Percentiles rank a stretch among this genome's conserved stretches.
These are phyloP conservation scores for Syngnathus typhle DNA, from an alignment of 2,113 vertebrate species.

Conservation along the genomic window DNA sequence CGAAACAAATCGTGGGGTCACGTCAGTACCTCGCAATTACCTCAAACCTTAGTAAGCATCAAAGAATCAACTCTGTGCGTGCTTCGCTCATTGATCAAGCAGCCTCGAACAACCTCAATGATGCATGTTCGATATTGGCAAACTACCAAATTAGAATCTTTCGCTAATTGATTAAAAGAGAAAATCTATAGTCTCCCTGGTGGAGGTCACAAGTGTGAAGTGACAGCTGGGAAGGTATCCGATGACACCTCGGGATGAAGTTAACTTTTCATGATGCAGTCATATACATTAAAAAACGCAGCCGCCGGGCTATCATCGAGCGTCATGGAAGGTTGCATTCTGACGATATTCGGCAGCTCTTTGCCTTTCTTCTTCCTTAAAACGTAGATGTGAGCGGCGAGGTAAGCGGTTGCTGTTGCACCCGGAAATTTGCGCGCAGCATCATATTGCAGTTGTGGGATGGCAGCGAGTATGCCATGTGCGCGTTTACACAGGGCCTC, in stretches of 20 bases:
- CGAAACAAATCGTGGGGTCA: too few species aligned
- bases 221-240: conserved; percentile 1
- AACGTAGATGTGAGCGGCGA: background rate
- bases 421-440: conserved; percentile 58
- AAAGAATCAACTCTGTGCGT: too few species aligned
- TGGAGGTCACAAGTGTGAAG: background rate
- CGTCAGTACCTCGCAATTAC: too few species aligned
- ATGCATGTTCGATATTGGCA: too few species aligned
- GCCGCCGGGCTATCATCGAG: background rate
- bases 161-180: background rate
- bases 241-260: background rate
- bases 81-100: too few species aligned
- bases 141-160: too few species aligned
- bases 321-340: background rate
- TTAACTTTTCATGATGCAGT: background rate
- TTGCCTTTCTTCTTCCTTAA: background rate
- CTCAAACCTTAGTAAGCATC: too few species aligned
- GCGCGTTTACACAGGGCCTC: conserved; percentile 9
- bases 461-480: conserved; percentile 40
- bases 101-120: too few species aligned
- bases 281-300: background rate
- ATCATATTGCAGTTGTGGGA: conserved; percentile 58
- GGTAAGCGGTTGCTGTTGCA: conserved; percentile 17
- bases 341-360: background rate
- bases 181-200: background rate